These are phyloP conservation scores for Lepidochrysops patricia DNA, from an alignment of 2,888 invertebrate genomes.

Conservation along the genomic window DNA sequence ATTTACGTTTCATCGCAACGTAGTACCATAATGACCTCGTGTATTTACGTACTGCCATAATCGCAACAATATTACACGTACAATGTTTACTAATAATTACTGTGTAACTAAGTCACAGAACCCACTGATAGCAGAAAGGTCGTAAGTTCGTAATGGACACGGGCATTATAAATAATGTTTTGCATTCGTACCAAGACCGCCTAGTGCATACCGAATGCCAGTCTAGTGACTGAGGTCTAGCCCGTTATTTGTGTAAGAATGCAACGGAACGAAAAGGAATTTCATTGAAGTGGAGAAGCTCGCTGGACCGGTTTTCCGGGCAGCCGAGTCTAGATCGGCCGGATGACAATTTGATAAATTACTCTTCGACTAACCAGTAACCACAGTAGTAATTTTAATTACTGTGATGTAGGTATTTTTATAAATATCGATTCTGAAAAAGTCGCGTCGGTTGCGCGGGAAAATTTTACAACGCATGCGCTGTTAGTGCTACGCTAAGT, in stretches of 20 bases:
- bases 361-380: slow-evolving; percentile 33
- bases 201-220: slow-evolving; percentile 12
- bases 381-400: slow-evolving; percentile 20
- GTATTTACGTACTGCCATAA: slow-evolving; percentile 11
- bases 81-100: slow-evolving; percentile 16
- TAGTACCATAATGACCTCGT: slow-evolving; percentile 13
- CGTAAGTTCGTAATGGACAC: slow-evolving; percentile 20
- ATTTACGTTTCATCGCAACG: slow-evolving; percentile 12
- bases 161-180: slow-evolving; percentile 21
- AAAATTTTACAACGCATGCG: slow-evolving; percentile 39
- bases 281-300: slow-evolving; percentile 65
- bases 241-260: slow-evolving; percentile 69
- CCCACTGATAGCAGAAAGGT: slow-evolving; percentile 18
- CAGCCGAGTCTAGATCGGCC: slow-evolving; percentile 45
- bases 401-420: slow-evolving; percentile 19
- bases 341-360: slow-evolving; percentile 56
- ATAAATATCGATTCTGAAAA: slow-evolving; percentile 22
- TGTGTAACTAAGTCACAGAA: slow-evolving; percentile 16
- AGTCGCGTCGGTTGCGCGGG: slow-evolving; percentile 26
- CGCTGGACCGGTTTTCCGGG: slow-evolving; percentile 60
- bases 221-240: slow-evolving; percentile 40
- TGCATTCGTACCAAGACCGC: not conserved
- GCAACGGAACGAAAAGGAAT: slow-evolving; percentile 71
- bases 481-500: slow-evolving; percentile 31
- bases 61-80: slow-evolving; percentile 12